Percentiles rank a stretch among this genome's conserved stretches.
Conservation (phyloP, 2,888 invertebrate genomes). For the Euphydryas editha region DNA sequence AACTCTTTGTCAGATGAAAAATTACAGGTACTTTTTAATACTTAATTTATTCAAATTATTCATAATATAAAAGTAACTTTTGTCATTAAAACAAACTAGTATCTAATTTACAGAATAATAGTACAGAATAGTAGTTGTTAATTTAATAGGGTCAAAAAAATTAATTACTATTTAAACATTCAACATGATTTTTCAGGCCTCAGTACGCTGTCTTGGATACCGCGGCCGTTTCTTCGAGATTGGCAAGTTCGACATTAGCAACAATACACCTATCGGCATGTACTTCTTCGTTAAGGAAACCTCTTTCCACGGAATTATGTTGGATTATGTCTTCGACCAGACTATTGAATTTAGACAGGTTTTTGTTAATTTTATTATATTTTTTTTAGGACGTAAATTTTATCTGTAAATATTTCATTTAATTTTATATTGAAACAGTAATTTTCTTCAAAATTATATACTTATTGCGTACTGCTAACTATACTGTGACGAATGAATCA, state of each 20-base stretch:
- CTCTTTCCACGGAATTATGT: conserved; percentile 83
- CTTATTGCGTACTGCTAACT: too few relatives aligned
- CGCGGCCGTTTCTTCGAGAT: conserved; percentile 90
- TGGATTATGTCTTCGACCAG: conserved; percentile 78
- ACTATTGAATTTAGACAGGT: conserved; percentile 71
- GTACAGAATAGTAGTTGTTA: too few relatives aligned
- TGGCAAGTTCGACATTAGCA: conserved; percentile 90
- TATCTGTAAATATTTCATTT: too few relatives aligned
- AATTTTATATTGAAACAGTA: too few relatives aligned
- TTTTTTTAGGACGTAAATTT: too few relatives aligned
- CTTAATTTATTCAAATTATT: not conserved
- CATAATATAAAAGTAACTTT: too few relatives aligned
- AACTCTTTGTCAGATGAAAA: conserved; percentile 97
- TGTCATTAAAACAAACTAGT: too few relatives aligned
- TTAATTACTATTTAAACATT: not conserved
- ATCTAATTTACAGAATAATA: too few relatives aligned
- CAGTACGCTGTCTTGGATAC: conserved; percentile 80
- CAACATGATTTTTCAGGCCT: conserved; percentile 58
- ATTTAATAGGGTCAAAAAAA: too few relatives aligned
- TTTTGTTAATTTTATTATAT: not conserved
- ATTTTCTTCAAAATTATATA: too few relatives aligned
- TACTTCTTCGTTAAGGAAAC: conserved; percentile 85
- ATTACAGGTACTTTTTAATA: conserved; percentile 79
- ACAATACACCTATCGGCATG: conserved; percentile 87
- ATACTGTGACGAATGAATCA: too few relatives aligned